Evolutionary conservation across 2,797 vertebrate species (phyloP), one percentile per base, ranked within the genome.

Genomic region (Halcyon badia): DNA sequence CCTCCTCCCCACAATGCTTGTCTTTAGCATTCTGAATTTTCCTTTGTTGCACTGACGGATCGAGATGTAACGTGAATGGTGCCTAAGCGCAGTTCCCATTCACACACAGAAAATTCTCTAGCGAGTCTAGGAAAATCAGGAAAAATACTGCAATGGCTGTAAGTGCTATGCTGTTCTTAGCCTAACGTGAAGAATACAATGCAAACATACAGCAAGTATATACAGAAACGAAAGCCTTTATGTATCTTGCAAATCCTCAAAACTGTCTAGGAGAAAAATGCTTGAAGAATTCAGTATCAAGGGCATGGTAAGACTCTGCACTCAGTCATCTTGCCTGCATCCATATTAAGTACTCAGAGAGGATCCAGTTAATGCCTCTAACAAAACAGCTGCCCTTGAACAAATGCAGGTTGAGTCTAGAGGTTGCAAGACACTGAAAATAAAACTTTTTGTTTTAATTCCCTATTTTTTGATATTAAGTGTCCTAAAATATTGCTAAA

Each of bases 1-100:
- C 1, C 5, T 1, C 2, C 3, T 54, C 6, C 25, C 9, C 48
- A 66, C 1, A 21, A 21, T 13, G 28, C 25, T 35, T 54, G 56
- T 69, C 22, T 80, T 81, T 2, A 25, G 13, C 10, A 73, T 35
- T 79, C 56, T 61, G 41, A 91, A 25, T 37, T 60, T 79, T 76
- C 18, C 25, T 58, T 31, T 2, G 0, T 5, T 24, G 31, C 7
- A 54, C 11, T 25, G 8, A 0, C 46, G 12, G 31, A 65, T 20
- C 10, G n/a, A 89, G 58, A 19, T 1, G 1, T 2, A 83, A 35
- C 1, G 0, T 5, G 10, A 87, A 57, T 22, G 14, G 12, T 57
- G 28, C 18, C 9, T 28, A 78, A 83, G 19, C 10, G 6, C 18
- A 72, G 30, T 3, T 70, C 10, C 7, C 19, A 25, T 31, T 22